phyloP scores from a whole-genome alignment of 2,113 vertebrate genomes.

The Isurus oxyrinchus region DNA sequence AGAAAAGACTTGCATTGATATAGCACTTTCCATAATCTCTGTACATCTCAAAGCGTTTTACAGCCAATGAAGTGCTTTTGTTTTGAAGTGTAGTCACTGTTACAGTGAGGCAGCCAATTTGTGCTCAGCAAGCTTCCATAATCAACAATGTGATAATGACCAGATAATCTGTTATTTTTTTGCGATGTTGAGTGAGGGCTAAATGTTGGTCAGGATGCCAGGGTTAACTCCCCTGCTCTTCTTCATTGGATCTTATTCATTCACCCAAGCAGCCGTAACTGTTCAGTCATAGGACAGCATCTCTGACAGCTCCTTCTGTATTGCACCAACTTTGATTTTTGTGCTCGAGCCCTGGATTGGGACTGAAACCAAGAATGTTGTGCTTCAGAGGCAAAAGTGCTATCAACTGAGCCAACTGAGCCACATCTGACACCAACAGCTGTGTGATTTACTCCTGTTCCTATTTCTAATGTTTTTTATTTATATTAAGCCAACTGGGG shows the following conservation, averaged over 20 bases:
- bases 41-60: not conserved
- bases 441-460: not conserved
- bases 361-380: not conserved
- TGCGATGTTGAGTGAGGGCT: not conserved
- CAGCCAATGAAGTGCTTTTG: not conserved
- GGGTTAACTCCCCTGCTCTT: no score
- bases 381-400: no score
- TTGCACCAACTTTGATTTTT: not conserved
- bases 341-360: not conserved
- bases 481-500: not conserved
- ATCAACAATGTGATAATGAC: not conserved
- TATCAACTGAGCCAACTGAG: not conserved
- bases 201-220: not conserved
- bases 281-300: not conserved
- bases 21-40: no score
- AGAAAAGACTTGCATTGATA: no score
- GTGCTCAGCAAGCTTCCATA: not conserved
- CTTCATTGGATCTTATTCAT: not conserved
- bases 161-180: not conserved
- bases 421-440: not conserved
- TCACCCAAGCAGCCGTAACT: no score
- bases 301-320: not conserved
- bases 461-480: not conserved
- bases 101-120: not conserved
- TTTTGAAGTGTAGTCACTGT: not conserved